Conservation (phyloP, 2,797 vertebrate genomes). For the Picus viridis region DNA sequence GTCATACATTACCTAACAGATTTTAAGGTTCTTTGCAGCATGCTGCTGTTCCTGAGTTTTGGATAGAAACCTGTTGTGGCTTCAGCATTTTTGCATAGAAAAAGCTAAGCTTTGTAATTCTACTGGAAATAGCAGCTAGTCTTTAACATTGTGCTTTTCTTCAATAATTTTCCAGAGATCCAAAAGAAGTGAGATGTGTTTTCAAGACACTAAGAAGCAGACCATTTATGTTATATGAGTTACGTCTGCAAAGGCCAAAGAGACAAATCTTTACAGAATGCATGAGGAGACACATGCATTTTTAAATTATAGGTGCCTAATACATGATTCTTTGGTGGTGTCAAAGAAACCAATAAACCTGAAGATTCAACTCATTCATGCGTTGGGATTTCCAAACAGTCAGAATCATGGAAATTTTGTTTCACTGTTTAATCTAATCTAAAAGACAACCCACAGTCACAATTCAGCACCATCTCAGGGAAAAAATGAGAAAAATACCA, state of each 20-base stretch:
- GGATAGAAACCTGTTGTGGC: constrained; percentile 8
- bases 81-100: background rate
- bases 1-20: constrained; percentile 61
- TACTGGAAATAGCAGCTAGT: background rate
- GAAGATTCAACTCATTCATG: background rate
- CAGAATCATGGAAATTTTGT: accelerated
- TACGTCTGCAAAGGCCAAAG: background rate
- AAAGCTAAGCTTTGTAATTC: background rate
- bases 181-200: background rate
- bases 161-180: background rate
- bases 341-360: background rate
- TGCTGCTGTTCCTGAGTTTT: background rate
- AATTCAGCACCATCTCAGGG: background rate
- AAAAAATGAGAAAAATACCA: background rate
- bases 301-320: background rate
- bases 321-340: background rate
- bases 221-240: accelerated
- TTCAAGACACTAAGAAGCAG: background rate
- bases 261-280: background rate
- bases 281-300: background rate
- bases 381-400: background rate
- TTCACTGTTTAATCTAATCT: background rate
- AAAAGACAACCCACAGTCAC: background rate
- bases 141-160: background rate
- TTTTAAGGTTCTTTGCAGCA: constrained; percentile 47